Percentiles rank a stretch among this genome's conserved stretches.
phyloP scores from a whole-genome alignment of 2,113 vertebrate genomes.

The Istiophorus platypterus region DNA sequence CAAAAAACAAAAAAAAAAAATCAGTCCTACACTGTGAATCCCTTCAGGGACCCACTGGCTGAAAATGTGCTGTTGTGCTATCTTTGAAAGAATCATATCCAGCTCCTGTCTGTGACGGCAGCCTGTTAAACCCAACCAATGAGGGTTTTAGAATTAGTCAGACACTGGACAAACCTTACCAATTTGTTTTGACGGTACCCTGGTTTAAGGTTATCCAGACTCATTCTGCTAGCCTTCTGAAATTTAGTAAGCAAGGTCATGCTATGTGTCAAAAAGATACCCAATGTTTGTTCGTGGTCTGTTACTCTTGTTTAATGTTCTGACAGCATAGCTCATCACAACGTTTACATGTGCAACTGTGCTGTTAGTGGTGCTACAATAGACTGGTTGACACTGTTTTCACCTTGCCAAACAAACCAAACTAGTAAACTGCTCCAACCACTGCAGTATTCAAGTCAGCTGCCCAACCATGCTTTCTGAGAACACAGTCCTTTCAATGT shows the following conservation, averaged over 20 bases:
- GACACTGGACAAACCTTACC: not conserved
- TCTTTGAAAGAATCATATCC: not conserved
- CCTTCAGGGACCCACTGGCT: not conserved
- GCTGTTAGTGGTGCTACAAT: not conserved
- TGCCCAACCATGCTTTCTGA: not conserved
- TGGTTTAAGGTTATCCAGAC: no score
- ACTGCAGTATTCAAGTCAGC: not conserved
- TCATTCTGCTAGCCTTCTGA: not conserved
- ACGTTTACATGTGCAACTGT: not conserved
- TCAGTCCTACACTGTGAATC: not conserved
- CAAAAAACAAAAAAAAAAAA: no score
- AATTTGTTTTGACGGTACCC: not conserved
- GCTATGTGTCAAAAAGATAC: accelerated
- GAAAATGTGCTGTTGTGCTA: not conserved
- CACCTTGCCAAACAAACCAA: constrained; percentile 5
- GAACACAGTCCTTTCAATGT: not conserved
- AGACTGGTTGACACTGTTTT: not conserved
- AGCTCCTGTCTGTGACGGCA: not conserved
- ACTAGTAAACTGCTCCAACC: not conserved
- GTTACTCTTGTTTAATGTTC: not conserved
- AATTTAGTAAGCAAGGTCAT: not conserved
- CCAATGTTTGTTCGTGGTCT: not conserved
- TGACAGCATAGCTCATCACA: not conserved
- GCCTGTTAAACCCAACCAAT: not conserved
- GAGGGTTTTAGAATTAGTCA: not conserved